Evolutionary conservation across 1,140 invertebrate species (phyloP).

Genomic region (Drosophila trapezifrons): DNA sequence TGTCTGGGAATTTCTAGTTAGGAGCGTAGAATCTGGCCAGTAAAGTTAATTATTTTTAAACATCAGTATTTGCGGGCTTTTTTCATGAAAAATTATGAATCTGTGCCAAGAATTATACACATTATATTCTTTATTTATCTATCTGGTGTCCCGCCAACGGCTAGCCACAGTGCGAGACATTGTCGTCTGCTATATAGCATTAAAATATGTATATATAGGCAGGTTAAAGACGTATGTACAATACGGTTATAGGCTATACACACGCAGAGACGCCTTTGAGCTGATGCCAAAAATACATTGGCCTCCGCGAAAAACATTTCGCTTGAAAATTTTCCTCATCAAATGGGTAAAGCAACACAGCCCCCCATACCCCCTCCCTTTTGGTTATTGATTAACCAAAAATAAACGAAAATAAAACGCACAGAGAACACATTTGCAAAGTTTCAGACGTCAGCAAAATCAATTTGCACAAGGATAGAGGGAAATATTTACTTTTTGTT

Average conservation of each 20-base stretch:
- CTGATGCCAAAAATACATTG: constrained; percentile 72
- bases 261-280: constrained; percentile 35
- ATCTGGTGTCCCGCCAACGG: constrained; percentile 70
- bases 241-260: constrained; percentile 23
- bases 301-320: constrained; percentile 51
- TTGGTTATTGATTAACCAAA: constrained; percentile 60
- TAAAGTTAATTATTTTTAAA: constrained; percentile 26
- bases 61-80: not conserved
- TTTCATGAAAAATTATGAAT: constrained; percentile 36
- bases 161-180: constrained; percentile 79
- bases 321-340: constrained; percentile 52
- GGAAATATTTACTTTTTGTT: constrained; percentile 26
- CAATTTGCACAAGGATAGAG: constrained; percentile 28
- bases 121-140: constrained; percentile 41
- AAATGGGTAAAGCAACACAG: constrained; percentile 14
- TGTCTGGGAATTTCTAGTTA: constrained; percentile 2
- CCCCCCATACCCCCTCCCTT: not conserved
- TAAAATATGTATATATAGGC: constrained; percentile 11
- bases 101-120: constrained; percentile 41
- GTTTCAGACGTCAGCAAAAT: constrained; percentile 69
- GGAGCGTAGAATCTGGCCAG: not conserved
- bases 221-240: constrained; percentile 12
- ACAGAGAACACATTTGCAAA: constrained; percentile 23
- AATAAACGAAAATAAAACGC: constrained; percentile 33
- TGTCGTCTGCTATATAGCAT: constrained; percentile 47